phyloP scores from a whole-genome alignment of 2,888 invertebrate species.

The Kuschelorhynchus macadamiae region DNA sequence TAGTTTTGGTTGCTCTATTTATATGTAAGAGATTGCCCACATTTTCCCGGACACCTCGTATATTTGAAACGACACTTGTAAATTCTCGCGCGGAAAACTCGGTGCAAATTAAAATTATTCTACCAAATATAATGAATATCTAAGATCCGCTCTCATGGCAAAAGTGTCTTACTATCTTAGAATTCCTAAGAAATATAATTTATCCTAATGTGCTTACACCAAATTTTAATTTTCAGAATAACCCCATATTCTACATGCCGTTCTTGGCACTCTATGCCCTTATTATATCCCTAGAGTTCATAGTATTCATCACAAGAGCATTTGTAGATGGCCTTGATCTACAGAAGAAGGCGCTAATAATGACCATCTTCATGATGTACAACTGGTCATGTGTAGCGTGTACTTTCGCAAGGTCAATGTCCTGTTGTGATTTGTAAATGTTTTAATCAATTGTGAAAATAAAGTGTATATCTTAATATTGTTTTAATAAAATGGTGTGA shows the following conservation, averaged over 20 bases:
- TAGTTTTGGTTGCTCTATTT: no score
- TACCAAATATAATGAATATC: no score
- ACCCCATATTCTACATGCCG: slow-evolving; percentile 63
- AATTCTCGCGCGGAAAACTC: no score
- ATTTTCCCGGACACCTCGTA: no score
- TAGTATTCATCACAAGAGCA: slow-evolving; percentile 58
- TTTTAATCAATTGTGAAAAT: slow-evolving; percentile 5
- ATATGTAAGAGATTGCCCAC: no score
- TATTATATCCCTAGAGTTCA: slow-evolving; percentile 62
- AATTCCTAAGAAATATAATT: no score
- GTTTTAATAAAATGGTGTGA: not conserved
- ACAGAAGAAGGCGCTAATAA: slow-evolving; percentile 59
- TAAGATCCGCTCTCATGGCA: no score
- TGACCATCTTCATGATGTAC: slow-evolving; percentile 63
- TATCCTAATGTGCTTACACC: not conserved
- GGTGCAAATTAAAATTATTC: no score
- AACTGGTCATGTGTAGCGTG: slow-evolving; percentile 66
- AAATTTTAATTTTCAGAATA: slow-evolving; percentile 58
- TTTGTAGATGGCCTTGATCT: slow-evolving; percentile 60
- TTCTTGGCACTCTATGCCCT: slow-evolving; percentile 63
- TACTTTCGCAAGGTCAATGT: slow-evolving; percentile 59
- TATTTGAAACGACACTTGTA: no score
- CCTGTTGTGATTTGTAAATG: slow-evolving; percentile 60
- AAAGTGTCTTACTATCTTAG: no score
- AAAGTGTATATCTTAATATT: slow-evolving; percentile 4